These are phyloP conservation scores for Salvelinus alpinus DNA, from an alignment of 2,113 vertebrate species.

Conservation along the genomic window DNA sequence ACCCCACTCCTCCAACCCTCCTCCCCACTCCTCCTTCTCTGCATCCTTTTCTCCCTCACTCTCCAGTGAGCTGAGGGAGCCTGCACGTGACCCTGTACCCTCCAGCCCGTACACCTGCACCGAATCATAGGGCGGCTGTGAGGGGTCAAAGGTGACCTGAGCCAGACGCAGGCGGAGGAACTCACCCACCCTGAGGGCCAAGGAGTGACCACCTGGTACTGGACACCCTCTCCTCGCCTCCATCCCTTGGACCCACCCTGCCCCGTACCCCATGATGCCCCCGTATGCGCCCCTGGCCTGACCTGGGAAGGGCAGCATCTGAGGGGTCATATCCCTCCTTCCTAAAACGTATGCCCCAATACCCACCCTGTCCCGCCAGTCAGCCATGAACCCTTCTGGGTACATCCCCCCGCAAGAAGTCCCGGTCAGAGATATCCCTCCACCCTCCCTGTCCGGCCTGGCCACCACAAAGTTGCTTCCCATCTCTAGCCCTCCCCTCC, in stretches of 20 bases:
- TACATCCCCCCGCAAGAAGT: conserved; percentile 58
- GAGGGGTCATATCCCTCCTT: conserved; percentile 76
- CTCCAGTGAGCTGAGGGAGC: conserved; percentile 86
- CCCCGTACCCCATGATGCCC: conserved; percentile 68
- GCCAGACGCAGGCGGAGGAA: conserved; percentile 82
- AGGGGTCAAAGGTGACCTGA: conserved; percentile 85
- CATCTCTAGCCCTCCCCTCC: conserved; percentile 73
- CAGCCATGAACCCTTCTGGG: conserved; percentile 69
- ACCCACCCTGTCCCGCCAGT: conserved; percentile 75
- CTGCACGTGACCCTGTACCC: conserved; percentile 83
- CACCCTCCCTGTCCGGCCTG: conserved; percentile 67
- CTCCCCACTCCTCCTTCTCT: conserved; percentile 73
- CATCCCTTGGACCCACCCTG: conserved; percentile 64
- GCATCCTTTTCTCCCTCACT: conserved; percentile 76
- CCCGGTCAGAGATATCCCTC: conserved; percentile 63
- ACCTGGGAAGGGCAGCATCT: conserved; percentile 72
- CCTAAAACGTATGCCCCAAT: conserved; percentile 70
- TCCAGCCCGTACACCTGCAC: conserved; percentile 89
- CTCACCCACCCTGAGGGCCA: conserved; percentile 80
- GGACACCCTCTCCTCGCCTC: conserved; percentile 57
- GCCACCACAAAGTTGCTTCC: conserved; percentile 74
- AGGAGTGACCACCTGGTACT: conserved; percentile 61
- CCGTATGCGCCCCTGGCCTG: conserved; percentile 64
- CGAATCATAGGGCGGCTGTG: conserved; percentile 87
- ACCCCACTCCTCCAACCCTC: conserved; percentile 82